Percentiles rank a stretch among this genome's conserved stretches.
phyloP scores from a whole-genome alignment of 2,888 invertebrate genomes.

The Nomada goodeniana region DNA sequence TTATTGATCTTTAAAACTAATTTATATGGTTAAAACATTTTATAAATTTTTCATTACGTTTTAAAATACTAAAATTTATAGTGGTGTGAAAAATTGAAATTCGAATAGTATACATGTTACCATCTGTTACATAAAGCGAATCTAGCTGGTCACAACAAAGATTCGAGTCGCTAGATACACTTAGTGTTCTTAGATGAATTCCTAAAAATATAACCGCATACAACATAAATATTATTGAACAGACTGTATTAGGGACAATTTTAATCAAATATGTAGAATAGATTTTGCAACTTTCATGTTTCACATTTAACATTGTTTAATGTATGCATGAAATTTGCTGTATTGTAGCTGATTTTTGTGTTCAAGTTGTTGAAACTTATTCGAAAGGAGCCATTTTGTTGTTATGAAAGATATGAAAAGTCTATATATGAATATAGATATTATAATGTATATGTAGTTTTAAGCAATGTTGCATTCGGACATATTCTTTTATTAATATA shows the following conservation, averaged over 20 bases:
- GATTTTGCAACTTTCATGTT: conserved; percentile 61
- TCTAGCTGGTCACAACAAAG: conserved; percentile 27
- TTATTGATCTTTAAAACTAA: conserved; percentile 42
- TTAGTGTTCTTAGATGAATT: conserved; percentile 51
- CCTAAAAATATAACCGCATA: conserved; percentile 40
- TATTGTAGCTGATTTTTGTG: conserved; percentile 68
- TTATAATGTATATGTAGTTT: conserved; percentile 62
- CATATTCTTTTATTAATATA: conserved; percentile 72
- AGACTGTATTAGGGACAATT: conserved; percentile 56
- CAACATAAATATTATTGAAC: conserved; percentile 43
- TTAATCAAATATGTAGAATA: conserved; percentile 60
- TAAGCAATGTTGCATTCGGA: conserved; percentile 75
- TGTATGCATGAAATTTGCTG: conserved; percentile 60
- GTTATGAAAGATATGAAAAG: conserved; percentile 67
- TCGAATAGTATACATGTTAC: conserved; percentile 47
- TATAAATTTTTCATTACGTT: conserved; percentile 30
- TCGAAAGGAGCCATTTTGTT: conserved; percentile 67
- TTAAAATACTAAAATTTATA: conserved; percentile 40
- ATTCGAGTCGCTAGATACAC: conserved; percentile 30
- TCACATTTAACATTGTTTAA: conserved; percentile 59
- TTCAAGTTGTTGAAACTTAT: conserved; percentile 70
- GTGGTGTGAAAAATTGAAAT: conserved; percentile 27
- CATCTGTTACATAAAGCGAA: conserved; percentile 33
- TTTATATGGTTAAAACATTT: conserved; percentile 34
- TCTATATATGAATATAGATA: conserved; percentile 70